Conservation (phyloP, 2,113 vertebrate species). For the Diphyllodes magnificus region DNA sequence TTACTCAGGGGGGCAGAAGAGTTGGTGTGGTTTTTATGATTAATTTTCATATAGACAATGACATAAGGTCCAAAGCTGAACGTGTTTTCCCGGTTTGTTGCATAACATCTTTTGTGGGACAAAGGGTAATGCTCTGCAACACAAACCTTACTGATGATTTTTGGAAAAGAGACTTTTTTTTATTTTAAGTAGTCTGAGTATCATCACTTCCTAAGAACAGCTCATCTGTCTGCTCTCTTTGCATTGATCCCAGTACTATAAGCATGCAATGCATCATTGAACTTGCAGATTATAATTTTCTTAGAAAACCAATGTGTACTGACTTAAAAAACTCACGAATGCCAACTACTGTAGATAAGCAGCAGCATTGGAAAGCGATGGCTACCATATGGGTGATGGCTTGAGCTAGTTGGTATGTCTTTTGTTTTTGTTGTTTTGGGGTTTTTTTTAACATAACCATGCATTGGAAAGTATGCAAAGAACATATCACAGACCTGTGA, state of each 20-base stretch:
- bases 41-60: not conserved
- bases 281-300: not conserved
- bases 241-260: no score
- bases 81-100: not conserved
- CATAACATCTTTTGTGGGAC: not conserved
- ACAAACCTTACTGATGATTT: not conserved
- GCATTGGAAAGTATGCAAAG: not conserved
- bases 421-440: not conserved
- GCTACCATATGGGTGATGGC: fast-evolving
- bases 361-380: not conserved
- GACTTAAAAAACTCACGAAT: not conserved
- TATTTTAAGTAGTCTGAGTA: not conserved
- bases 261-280: not conserved
- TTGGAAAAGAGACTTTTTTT: not conserved
- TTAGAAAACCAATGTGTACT: not conserved
- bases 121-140: not conserved
- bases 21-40: not conserved
- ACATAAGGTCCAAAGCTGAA: conserved; percentile 3
- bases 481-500: not conserved
- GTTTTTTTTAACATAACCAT: not conserved
- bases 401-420: not conserved
- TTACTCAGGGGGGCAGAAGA: not conserved
- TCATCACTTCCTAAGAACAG: not conserved
- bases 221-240: not conserved
- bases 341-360: not conserved